Conservation (phyloP, 2,797 vertebrate genomes). For the Sternarchorhynchus goeldii region DNA sequence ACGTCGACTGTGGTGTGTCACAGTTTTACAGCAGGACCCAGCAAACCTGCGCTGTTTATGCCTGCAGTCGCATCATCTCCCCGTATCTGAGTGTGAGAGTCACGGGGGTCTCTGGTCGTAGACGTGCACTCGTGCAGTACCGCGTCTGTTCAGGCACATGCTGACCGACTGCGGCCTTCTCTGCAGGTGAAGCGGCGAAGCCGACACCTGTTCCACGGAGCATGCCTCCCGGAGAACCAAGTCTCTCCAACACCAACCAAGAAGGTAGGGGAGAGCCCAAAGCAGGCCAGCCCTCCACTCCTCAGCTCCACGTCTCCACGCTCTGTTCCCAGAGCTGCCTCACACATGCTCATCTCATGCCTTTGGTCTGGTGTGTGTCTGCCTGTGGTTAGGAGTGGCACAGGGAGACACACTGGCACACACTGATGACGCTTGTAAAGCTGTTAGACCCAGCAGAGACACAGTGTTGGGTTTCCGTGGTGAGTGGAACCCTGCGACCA, state of each 20-base stretch:
- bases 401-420: slow-evolving; percentile 37
- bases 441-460: slow-evolving; percentile 44
- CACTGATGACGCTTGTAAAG: slow-evolving; percentile 23
- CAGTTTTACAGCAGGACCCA: no score
- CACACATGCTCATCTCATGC: background rate
- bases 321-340: background rate
- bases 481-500: slow-evolving; percentile 11
- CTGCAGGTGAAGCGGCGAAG: slow-evolving; percentile 78
- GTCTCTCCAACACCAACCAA: slow-evolving; percentile 78
- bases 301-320: slow-evolving; percentile 10
- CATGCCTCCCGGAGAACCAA: slow-evolving; percentile 79
- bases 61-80: background rate
- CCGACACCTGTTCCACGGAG: slow-evolving; percentile 80
- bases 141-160: background rate
- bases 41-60: no score
- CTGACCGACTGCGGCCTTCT: slow-evolving; percentile 31
- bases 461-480: slow-evolving; percentile 16
- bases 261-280: slow-evolving; percentile 71
- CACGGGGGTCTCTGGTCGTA: background rate
- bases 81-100: background rate
- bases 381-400: background rate
- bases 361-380: background rate
- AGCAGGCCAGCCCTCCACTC: background rate
- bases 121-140: background rate
- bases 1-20: no score